These are phyloP conservation scores for Drosophila pseudotalamancana DNA, from an alignment of 2,888 invertebrate genomes.

Conservation along the genomic window DNA sequence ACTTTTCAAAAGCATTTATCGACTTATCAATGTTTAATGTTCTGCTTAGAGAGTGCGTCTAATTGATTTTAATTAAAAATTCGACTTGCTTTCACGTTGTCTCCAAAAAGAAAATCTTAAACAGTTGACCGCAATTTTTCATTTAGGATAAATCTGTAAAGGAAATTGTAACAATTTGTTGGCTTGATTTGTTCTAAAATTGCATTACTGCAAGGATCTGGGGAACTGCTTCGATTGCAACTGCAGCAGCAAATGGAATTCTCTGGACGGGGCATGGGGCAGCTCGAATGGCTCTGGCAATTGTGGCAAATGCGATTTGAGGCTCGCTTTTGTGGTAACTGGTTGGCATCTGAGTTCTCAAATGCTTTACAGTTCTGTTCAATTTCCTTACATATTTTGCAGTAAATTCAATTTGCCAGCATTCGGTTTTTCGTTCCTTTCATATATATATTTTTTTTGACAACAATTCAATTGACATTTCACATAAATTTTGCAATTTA, in stretches of 20 bases:
- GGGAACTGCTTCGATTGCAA: slow-evolving; percentile 17
- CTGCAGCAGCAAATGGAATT: slow-evolving; percentile 1
- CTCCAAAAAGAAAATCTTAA: not conserved
- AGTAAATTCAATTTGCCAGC: slow-evolving; percentile 41
- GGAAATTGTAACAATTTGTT: slow-evolving; percentile 55
- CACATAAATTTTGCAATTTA: slow-evolving; percentile 12
- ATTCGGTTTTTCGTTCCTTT: slow-evolving; percentile 10
- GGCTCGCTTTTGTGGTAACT: slow-evolving; percentile 20
- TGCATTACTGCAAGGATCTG: slow-evolving; percentile 63
- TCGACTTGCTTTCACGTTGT: not conserved
- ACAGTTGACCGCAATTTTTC: slow-evolving; percentile 38
- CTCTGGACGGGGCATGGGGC: slow-evolving; percentile 8
- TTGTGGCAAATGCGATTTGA: slow-evolving; percentile 34
- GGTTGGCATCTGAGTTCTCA: slow-evolving; percentile 15
- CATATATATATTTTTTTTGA: slow-evolving; percentile 1
- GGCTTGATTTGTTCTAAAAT: slow-evolving; percentile 65
- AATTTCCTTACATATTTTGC: slow-evolving; percentile 32
- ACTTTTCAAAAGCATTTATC: too few species aligned
- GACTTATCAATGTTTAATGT: too few species aligned
- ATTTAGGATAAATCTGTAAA: slow-evolving; percentile 28
- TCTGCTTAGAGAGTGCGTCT: too few species aligned
- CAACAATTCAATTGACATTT: slow-evolving; percentile 6
- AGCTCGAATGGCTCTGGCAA: slow-evolving; percentile 14
- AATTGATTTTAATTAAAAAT: not conserved
- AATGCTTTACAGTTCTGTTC: slow-evolving; percentile 32